Base-by-base conservation (phyloP, 2,113 vertebrate genomes). In the Okapia johnstoni region DNA sequence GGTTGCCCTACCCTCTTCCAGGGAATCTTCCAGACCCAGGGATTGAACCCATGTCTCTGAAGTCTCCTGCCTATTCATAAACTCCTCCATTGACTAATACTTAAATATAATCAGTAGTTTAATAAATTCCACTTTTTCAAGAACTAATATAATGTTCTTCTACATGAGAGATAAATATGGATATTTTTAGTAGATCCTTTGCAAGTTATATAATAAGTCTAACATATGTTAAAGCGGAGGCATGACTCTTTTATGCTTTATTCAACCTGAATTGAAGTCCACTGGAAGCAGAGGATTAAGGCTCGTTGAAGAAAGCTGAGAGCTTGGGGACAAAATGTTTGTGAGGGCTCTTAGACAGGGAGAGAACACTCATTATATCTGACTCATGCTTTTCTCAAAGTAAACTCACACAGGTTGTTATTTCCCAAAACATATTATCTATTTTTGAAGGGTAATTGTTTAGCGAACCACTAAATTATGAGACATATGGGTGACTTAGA, bases 361-460 rank as follows among this genome's bases (percentile, higher is more conserved):
- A 85, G 48, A 85, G 60, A 86, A 96, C 57, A 88, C 28, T 61
- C 46, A 60, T 88, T 63, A 30, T 14, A 57, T 92, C 61, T 95
- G 96, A 95, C 60, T 97, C 85, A 83, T 52, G 60, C 40, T 96
- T 97, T 90, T 96, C 83, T 93, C 61, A 70, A 81, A 96, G 60
- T 95, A 92, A 96, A 80, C 28, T 93, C 50, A 97, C 23, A 66
- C 15, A 87, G 33, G n/a, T 90, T 97, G 79, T 60, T 95, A 92
- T 90, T 90, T 87, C 28, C 54, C 36, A 91, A 52, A 95, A 79
- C 46, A 33, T 77, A 63, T 86, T 88, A 88, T 96, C 30, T 96
- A 55, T 66, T 97, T 96, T 28, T 96, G 66, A 94, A 92, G 33
- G 85, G 88, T 89, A 96, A 96, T 97, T 95, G 36, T 93, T 96